A percentile compares a stretch with the other conserved stretches of the same genome.
phyloP scores from a whole-genome alignment of 1,140 invertebrate species.

The Drosophila sturtevanti region DNA sequence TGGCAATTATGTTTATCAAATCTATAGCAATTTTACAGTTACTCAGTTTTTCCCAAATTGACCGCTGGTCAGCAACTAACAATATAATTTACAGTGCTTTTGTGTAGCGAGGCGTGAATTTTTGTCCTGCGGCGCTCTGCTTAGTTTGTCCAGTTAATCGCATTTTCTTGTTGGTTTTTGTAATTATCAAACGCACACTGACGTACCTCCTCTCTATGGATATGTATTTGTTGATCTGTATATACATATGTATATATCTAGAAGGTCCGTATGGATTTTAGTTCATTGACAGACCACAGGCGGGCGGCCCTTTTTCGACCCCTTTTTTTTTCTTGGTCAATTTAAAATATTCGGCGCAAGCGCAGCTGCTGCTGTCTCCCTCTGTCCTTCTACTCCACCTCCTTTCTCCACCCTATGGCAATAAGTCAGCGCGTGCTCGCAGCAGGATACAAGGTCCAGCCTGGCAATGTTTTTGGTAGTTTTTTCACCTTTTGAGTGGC shows the following conservation, averaged over 20 bases:
- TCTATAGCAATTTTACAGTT: conserved; percentile 48
- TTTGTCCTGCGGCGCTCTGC: conserved; percentile 31
- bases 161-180: conserved; percentile 62
- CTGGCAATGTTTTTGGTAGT: conserved; percentile 56
- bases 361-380: conserved; percentile 56
- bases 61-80: conserved; percentile 59
- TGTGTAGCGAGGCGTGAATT: conserved; percentile 82
- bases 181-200: conserved; percentile 60
- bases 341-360: conserved; percentile 32
- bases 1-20: conserved; percentile 56
- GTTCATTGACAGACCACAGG: conserved; percentile 61
- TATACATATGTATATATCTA: background rate
- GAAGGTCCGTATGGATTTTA: conserved; percentile 60
- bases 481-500: conserved; percentile 77
- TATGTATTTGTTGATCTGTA: background rate
- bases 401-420: conserved; percentile 11
- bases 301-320: conserved; percentile 46
- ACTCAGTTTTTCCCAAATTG: conserved; percentile 21
- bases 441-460: conserved; percentile 49
- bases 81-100: conserved; percentile 81
- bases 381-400: background rate
- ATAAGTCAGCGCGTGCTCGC: conserved; percentile 66
- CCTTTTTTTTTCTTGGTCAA: conserved; percentile 44
- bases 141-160: conserved; percentile 56
- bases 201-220: background rate